Conservation (phyloP, 2,797 vertebrate genomes). For the Siniperca obscura region DNA sequence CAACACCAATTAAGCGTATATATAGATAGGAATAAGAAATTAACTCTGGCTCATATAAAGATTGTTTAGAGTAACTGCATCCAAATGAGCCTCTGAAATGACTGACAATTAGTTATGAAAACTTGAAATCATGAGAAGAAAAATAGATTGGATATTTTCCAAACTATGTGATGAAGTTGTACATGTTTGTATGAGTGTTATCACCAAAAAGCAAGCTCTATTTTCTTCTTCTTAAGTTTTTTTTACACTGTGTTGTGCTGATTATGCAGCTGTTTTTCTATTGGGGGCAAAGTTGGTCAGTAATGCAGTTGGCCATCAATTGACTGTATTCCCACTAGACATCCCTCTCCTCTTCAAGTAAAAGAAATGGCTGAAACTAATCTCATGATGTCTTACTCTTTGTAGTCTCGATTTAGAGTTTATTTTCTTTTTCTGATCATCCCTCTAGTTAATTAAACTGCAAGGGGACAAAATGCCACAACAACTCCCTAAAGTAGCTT, state of each 20-base stretch:
- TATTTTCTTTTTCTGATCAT: conserved; percentile 25
- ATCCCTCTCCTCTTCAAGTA: not conserved
- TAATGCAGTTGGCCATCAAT: conserved; percentile 16
- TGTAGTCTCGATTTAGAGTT: conserved; percentile 4
- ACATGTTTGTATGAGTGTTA: not conserved
- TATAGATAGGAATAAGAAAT: not conserved
- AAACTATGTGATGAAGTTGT: not conserved
- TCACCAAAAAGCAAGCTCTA: not conserved
- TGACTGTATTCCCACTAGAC: conserved; percentile 14
- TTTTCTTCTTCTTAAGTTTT: not conserved
- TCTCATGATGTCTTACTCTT: conserved; percentile 34
- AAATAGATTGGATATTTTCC: not conserved
- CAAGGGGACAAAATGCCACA: conserved; percentile 8
- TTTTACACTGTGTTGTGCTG: not conserved
- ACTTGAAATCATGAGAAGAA: not conserved
- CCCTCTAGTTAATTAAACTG: conserved; percentile 37
- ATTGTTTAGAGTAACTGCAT: not conserved
- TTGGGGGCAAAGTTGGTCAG: conserved; percentile 26
- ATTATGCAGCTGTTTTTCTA: conserved; percentile 9
- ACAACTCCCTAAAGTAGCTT: not conserved
- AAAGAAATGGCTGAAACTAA: conserved; percentile 24
- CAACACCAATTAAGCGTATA: not conserved
- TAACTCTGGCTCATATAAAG: not conserved
- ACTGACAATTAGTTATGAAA: not conserved
- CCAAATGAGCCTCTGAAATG: not conserved